Evolutionary conservation across 2,113 vertebrate genomes (phyloP).

Genomic region (Blennius ocellaris): DNA sequence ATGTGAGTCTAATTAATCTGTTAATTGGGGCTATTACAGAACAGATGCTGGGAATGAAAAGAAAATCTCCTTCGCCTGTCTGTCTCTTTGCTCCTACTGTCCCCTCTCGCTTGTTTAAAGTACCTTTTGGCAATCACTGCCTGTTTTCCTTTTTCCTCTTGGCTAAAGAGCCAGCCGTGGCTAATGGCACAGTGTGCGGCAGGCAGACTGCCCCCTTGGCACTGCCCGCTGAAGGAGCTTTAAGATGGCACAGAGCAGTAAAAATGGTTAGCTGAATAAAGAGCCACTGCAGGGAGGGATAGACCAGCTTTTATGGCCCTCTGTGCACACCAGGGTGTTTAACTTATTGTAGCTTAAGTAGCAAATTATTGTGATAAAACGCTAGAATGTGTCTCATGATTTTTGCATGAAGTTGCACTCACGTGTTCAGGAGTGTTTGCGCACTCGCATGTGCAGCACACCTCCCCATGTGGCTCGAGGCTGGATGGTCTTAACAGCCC

Average conservation of each 20-base stretch:
- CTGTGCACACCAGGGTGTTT: constrained; percentile 42
- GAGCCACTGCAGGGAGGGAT: constrained; percentile 70
- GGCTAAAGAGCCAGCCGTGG: constrained; percentile 75
- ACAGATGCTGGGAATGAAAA: constrained; percentile 73
- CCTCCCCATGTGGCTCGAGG: constrained; percentile 62
- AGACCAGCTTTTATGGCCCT: constrained; percentile 65
- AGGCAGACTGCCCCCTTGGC: constrained; percentile 77
- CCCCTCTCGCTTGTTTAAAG: constrained; percentile 58
- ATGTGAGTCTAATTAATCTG: constrained; percentile 72
- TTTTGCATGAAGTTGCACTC: neutral
- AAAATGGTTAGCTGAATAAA: constrained; percentile 74
- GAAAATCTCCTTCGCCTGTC: constrained; percentile 54
- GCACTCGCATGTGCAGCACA: neutral
- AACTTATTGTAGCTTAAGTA: constrained; percentile 56
- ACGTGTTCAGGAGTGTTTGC: constrained; percentile 4
- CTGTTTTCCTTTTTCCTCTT: constrained; percentile 68
- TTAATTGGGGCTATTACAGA: constrained; percentile 74
- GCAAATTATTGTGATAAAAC: constrained; percentile 54
- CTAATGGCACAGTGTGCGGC: constrained; percentile 70
- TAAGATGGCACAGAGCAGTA: constrained; percentile 75
- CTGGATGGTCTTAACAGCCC: constrained; percentile 66
- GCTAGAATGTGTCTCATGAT: neutral
- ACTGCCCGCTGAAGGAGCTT: constrained; percentile 65
- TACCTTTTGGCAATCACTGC: constrained; percentile 65
- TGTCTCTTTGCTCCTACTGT: constrained; percentile 63